phyloP scores from a whole-genome alignment of 1,140 invertebrate genomes.

The Tenebrio molitor region DNA sequence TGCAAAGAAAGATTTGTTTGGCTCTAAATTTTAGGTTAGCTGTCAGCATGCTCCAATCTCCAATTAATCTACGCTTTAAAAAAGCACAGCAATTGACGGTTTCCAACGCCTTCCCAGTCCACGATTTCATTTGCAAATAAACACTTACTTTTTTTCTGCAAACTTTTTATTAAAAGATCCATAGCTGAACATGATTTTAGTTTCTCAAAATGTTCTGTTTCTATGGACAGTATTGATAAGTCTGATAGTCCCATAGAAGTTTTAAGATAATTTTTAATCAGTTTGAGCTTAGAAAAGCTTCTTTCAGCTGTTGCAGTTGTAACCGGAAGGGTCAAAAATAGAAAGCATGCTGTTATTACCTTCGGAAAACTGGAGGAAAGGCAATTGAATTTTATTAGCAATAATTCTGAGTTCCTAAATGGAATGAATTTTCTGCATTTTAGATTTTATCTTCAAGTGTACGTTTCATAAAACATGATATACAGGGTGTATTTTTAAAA shows the following conservation, averaged over 20 bases:
- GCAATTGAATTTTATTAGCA: slow-evolving; percentile 60
- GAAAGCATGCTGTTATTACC: slow-evolving; percentile 58
- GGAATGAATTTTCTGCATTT: slow-evolving; percentile 21
- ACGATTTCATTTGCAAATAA: no score
- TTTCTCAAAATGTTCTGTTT: not conserved
- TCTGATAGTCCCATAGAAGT: slow-evolving; percentile 56
- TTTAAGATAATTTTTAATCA: slow-evolving; percentile 57
- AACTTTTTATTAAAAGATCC: slow-evolving; percentile 7
- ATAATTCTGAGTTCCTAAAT: slow-evolving; percentile 52
- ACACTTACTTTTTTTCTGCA: no score
- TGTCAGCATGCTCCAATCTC: no score
- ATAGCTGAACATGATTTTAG: not conserved
- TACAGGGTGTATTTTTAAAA: no score
- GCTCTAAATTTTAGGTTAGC: no score
- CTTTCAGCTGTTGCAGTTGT: slow-evolving; percentile 57
- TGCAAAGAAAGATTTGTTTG: no score
- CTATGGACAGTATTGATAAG: slow-evolving; percentile 23
- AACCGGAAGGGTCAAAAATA: slow-evolving; percentile 62
- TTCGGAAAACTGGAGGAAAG: slow-evolving; percentile 61
- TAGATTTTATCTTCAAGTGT: no score
- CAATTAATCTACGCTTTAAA: no score
- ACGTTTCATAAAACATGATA: no score
- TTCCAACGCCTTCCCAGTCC: no score
- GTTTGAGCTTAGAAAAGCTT: slow-evolving; percentile 61
- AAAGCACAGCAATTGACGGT: no score